Percentiles rank a stretch among this genome's conserved stretches.
These are phyloP conservation scores for Himalopsyche anomala DNA, from an alignment of 2,888 invertebrate genomes.

Conservation along the genomic window DNA sequence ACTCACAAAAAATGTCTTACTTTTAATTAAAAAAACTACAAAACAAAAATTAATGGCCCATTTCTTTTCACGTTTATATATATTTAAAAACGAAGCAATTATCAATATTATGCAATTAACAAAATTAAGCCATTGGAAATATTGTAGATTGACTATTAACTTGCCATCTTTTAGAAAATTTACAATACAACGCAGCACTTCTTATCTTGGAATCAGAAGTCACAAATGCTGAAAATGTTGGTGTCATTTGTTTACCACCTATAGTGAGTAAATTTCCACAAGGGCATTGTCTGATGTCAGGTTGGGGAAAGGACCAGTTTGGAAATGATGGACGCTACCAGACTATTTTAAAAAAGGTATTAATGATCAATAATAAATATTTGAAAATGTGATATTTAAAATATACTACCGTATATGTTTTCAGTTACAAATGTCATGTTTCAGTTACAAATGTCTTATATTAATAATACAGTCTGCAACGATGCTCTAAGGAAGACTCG, in stretches of 20 bases:
- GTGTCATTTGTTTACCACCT: slow-evolving; percentile 82
- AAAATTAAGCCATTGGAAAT: too few relatives aligned
- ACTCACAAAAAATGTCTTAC: too few relatives aligned
- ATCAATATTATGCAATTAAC: too few relatives aligned
- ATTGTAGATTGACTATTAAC: background rate
- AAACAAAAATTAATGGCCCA: too few relatives aligned
- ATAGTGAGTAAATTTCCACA: slow-evolving; percentile 67
- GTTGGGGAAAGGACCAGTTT: slow-evolving; percentile 86
- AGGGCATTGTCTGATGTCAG: slow-evolving; percentile 81
- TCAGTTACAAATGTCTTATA: slow-evolving; percentile 80
- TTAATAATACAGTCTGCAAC: slow-evolving; percentile 75
- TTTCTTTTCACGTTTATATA: too few relatives aligned
- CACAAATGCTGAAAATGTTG: slow-evolving; percentile 81
- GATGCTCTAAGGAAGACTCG: slow-evolving; percentile 79
- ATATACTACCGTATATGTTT: background rate
- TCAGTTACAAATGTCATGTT: background rate
- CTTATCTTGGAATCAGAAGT: slow-evolving; percentile 81
- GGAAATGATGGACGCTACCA: slow-evolving; percentile 69
- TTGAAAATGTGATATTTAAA: background rate
- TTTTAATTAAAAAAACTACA: too few relatives aligned
- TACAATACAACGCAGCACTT: slow-evolving; percentile 86
- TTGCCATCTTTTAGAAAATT: slow-evolving; percentile 60
- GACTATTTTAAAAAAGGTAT: slow-evolving; percentile 70
- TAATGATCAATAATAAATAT: background rate
- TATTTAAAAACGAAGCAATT: too few relatives aligned